Percentiles rank a stretch among this genome's conserved stretches.
Conservation (phyloP, 2,113 vertebrate species). For the Saccopteryx leptura region DNA sequence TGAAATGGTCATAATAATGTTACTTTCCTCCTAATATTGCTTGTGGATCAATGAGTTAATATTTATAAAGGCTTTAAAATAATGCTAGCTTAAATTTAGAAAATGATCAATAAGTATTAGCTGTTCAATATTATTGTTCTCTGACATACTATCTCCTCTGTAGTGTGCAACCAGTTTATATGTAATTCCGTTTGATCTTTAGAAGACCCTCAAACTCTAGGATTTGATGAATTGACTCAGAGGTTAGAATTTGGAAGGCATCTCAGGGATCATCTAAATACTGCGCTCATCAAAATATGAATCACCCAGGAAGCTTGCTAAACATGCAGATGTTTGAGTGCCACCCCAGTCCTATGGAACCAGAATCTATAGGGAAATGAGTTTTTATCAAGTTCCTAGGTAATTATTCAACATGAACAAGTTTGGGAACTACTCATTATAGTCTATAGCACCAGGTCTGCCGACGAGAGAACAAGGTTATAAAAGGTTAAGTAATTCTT, state of each 20-base stretch:
- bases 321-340: not conserved
- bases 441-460: slow-evolving; percentile 46
- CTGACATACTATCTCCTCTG: not conserved
- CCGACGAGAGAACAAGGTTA: not conserved
- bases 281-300: not conserved
- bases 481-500: slow-evolving; percentile 74
- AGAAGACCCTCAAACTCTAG: not conserved
- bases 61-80: not conserved
- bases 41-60: slow-evolving; percentile 23
- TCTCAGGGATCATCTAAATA: not conserved
- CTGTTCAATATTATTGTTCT: not conserved
- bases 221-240: not conserved
- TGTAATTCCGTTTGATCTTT: slow-evolving; percentile 26
- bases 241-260: slow-evolving; percentile 18
- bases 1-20: not conserved
- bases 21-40: not conserved
- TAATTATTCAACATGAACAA: slow-evolving; percentile 57
- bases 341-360: not conserved
- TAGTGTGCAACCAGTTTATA: not conserved
- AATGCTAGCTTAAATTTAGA: slow-evolving; percentile 1
- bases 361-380: slow-evolving; percentile 10
- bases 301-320: not conserved
- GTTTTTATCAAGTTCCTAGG: slow-evolving; percentile 43
- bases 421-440: slow-evolving; percentile 55
- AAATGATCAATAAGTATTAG: not conserved